Conservation (phyloP, 2,113 vertebrate species). For the Festucalex cinctus region DNA sequence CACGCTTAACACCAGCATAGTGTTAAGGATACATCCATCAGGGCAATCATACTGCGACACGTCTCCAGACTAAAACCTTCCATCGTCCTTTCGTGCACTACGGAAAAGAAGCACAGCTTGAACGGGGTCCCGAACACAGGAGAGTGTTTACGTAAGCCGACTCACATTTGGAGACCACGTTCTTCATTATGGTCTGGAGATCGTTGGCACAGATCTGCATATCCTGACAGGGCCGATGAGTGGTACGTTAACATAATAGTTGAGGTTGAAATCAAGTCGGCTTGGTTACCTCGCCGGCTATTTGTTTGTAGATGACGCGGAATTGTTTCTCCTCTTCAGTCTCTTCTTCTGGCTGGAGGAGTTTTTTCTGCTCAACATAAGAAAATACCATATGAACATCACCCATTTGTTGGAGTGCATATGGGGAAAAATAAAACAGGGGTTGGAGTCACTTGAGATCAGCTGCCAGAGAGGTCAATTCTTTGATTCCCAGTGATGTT, state of each 20-base stretch:
- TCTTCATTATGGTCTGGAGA: slow-evolving; percentile 85
- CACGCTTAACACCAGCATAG: background rate
- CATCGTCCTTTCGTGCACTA: slow-evolving; percentile 77
- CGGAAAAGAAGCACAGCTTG: slow-evolving; percentile 60
- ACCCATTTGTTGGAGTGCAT: background rate
- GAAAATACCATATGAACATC: background rate
- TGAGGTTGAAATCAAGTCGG: too few relatives aligned
- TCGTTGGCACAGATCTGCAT: slow-evolving; percentile 96
- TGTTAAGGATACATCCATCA: slow-evolving; percentile 95
- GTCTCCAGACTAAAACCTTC: slow-evolving; percentile 90
- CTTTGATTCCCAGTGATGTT: slow-evolving; percentile 24
- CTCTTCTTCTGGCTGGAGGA: slow-evolving; percentile 57
- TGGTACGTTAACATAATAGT: background rate
- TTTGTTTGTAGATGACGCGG: slow-evolving; percentile 85
- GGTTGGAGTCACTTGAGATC: slow-evolving; percentile 32
- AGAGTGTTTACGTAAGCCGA: background rate
- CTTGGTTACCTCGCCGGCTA: slow-evolving; percentile 91
- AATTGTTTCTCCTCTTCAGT: slow-evolving; percentile 87
- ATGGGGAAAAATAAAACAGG: slow-evolving; percentile 34
- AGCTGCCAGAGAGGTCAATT: slow-evolving; percentile 26
- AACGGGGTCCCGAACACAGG: background rate
- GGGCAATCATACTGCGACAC: slow-evolving; percentile 96
- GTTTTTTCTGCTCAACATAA: slow-evolving; percentile 38
- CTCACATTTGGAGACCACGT: slow-evolving; percentile 86
- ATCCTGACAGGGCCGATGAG: slow-evolving; percentile 72